Evolutionary conservation across 2,888 invertebrate species (phyloP).

Genomic region (Cantharis flavilabris): DNA sequence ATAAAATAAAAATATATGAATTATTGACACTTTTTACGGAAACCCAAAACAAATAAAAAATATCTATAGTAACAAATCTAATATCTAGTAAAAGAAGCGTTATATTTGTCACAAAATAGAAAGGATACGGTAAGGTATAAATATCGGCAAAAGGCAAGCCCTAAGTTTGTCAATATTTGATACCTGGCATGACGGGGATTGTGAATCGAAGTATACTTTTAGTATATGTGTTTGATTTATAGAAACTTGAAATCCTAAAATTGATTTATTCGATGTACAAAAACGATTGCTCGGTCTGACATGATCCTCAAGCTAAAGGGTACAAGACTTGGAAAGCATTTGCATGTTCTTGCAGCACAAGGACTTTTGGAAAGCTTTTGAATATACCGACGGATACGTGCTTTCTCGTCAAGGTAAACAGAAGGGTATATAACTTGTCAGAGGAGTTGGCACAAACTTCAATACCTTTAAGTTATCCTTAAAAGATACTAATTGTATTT

Average conservation of each 20-base stretch:
- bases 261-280: slow-evolving; percentile 14
- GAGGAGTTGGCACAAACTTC: slow-evolving; percentile 7
- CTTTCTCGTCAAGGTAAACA: slow-evolving; percentile 23
- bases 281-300: slow-evolving; percentile 8
- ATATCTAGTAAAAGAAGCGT: background rate
- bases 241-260: slow-evolving; percentile 2
- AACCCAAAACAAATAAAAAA: background rate
- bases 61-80: background rate
- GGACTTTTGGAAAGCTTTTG: slow-evolving; percentile 24
- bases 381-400: slow-evolving; percentile 19
- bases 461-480: slow-evolving; percentile 9
- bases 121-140: background rate
- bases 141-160: background rate
- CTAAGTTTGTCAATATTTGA: slow-evolving; percentile 18
- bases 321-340: slow-evolving; percentile 26
- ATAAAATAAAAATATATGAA: background rate
- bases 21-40: background rate
- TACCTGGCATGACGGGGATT: slow-evolving; percentile 13
- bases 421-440: slow-evolving; percentile 13
- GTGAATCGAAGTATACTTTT: slow-evolving; percentile 13
- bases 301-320: slow-evolving; percentile 10
- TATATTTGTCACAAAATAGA: background rate
- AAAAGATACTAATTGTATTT: slow-evolving; percentile 9
- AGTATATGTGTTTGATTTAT: slow-evolving; percentile 18
- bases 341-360: slow-evolving; percentile 19